These are phyloP conservation scores for Mormyrops boulengeri DNA, from an alignment of 2,797 vertebrate species.

Conservation along the genomic window DNA sequence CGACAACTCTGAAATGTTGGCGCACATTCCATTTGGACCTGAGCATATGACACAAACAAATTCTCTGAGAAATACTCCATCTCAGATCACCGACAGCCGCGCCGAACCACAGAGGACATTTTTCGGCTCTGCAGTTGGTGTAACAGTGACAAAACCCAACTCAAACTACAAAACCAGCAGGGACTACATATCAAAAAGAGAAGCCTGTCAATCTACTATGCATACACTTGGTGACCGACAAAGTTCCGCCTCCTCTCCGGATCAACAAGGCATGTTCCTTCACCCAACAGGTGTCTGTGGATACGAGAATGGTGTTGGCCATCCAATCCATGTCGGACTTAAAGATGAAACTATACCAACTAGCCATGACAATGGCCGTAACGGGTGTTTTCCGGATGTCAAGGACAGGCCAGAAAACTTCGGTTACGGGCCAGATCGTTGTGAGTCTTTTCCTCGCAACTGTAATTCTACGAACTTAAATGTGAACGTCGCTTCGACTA, in stretches of 20 bases:
- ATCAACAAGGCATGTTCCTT: slow-evolving; percentile 87
- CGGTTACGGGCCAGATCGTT: slow-evolving; percentile 75
- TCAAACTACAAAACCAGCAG: slow-evolving; percentile 78
- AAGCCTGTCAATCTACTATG: slow-evolving; percentile 83
- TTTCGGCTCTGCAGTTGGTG: slow-evolving; percentile 67
- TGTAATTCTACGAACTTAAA: slow-evolving; percentile 91
- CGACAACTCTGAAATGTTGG: slow-evolving; percentile 80
- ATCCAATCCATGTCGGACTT: slow-evolving; percentile 78
- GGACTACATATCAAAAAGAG: slow-evolving; percentile 92
- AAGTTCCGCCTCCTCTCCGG: slow-evolving; percentile 81
- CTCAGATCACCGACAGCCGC: slow-evolving; percentile 72
- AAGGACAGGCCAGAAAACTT: slow-evolving; percentile 84
- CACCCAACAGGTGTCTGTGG: slow-evolving; percentile 91
- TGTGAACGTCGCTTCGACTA: slow-evolving; percentile 79
- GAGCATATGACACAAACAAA: slow-evolving; percentile 89
- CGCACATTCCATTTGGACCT: slow-evolving; percentile 84
- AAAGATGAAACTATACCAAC: slow-evolving; percentile 75
- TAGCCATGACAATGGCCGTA: slow-evolving; percentile 77
- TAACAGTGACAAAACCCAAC: slow-evolving; percentile 76
- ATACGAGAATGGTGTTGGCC: slow-evolving; percentile 77
- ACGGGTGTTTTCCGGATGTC: slow-evolving; percentile 90
- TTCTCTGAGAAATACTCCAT: slow-evolving; percentile 79
- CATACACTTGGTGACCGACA: slow-evolving; percentile 87
- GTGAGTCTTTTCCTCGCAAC: slow-evolving; percentile 77
- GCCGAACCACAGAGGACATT: slow-evolving; percentile 76